Evolutionary conservation across 2,888 invertebrate genomes (phyloP), one percentile per base, ranked within the genome.

Genomic region (Stegana nigrithorax): DNA sequence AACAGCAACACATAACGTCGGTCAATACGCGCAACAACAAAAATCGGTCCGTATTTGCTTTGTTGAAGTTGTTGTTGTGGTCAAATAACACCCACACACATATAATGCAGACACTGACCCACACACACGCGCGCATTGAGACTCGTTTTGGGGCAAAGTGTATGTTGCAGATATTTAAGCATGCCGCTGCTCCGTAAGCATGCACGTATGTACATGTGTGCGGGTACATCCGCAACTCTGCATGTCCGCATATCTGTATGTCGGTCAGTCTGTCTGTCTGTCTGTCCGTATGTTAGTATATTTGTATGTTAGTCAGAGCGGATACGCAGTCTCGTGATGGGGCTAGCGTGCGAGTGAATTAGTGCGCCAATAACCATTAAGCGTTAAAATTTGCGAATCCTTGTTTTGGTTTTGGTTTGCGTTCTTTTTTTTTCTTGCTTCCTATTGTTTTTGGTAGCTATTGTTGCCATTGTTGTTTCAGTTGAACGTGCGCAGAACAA

Each of bases 331-430:
- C n/a, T n/a, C n/a, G n/a, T n/a, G n/a, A n/a, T n/a, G n/a, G n/a
- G n/a, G n/a, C 39, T 14, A 17, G n/a, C 12, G 39, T 39, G 2
- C 39, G 39, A n/a, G 44, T 61, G 45, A 62, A 63, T 68, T 58
- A 67, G 67, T 73, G 66, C 67, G 67, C 73, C 75, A 78, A 75
- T 75, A 73, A 68, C 75, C 77, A 78, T 76, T 73, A 77, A 71
- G 66, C 71, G 77, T 71, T 78, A 68, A 77, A 77, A 72, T 68
- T 74, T 71, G 68, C 67, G 66, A 66, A 69, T 68, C 62, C 59
- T 39, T 63, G 67, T 66, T 68, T 63, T 57, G 60, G 66, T 50
- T 44, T 42, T 29, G 42, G 45, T 23, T 14, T 12, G 25, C 55
- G 39, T n/a, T n/a, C n/a, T n/a, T n/a, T n/a, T n/a, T n/a, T n/a